Evolutionary conservation across 2,888 invertebrate genomes (phyloP), one percentile per base, ranked within the genome.

Genomic region (Halictus ligatus): DNA sequence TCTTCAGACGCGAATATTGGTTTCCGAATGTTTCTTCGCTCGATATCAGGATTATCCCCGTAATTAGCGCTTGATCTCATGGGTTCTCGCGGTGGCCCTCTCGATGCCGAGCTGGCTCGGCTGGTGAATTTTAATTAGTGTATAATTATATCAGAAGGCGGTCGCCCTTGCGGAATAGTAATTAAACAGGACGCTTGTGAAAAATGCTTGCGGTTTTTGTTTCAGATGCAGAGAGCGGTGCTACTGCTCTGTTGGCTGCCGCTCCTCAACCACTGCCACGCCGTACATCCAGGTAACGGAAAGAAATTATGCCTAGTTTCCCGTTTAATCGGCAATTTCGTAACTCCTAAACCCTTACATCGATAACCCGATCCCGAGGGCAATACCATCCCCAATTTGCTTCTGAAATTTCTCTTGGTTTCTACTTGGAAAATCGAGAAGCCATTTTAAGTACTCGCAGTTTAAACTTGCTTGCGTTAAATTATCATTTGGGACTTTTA

Each of bases 211-310:
- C 40, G 71, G 69, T 88, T 91, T 83, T 89, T 58, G 75, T 93
- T 92, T 81, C 90, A 95, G 95, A 95, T 95, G 95, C 95, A 95
- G 94, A 94, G 94, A 92, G 94, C 94, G 93, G 93, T 95, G 94
- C 93, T 95, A 92, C 94, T 95, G 91, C 92, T 94, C 89, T 94
- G 94, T 92, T 95, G 94, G 94, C 94, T 95, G 94, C 93, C 94
- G 94, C 93, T 95, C 91, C 94, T 95, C 92, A 94, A 95, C 93
- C 93, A 94, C 92, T 95, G 95, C 94, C 93, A 94, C 92, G 95
- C 95, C 92, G 95, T 95, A 91, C 94, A 95, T 94, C 95, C 95
- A 93, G 95, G 95, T 95, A 93, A 92, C 77, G 4, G 64, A 67
- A 73, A 75, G 58, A 50, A 73, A 75, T 21, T 79, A 25, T 64